Percentiles rank a stretch among this genome's conserved stretches.
Conservation (phyloP, 2,888 invertebrate species). For the Mantis religiosa region DNA sequence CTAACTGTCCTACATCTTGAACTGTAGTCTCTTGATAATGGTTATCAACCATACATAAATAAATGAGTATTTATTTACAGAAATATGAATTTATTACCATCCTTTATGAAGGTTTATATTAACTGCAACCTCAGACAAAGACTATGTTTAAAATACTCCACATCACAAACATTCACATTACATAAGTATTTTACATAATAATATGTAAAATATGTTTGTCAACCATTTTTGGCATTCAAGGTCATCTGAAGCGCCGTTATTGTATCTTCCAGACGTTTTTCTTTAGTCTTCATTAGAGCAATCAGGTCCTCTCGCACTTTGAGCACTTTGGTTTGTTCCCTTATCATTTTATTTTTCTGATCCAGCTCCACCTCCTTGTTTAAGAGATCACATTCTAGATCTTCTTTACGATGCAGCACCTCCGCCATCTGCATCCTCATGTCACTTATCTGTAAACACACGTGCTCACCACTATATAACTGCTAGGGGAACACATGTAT, state of each 20-base stretch:
- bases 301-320: conserved; percentile 60
- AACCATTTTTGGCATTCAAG: not conserved
- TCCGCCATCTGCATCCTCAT: conserved; percentile 48
- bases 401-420: conserved; percentile 48
- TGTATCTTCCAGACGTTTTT: not conserved
- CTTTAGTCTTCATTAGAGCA: conserved; percentile 41
- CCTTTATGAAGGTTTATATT: no score
- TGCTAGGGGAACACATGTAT: no score
- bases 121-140: no score
- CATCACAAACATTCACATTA: not conserved
- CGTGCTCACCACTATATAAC: not conserved
- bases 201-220: no score
- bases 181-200: not conserved
- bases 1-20: no score
- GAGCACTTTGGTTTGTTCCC: conserved; percentile 58
- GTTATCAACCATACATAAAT: no score
- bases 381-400: conserved; percentile 48
- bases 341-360: conserved; percentile 56
- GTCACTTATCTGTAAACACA: conserved; percentile 46
- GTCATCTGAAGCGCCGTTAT: not conserved
- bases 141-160: no score
- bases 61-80: no score
- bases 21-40: no score
- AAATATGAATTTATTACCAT: no score
- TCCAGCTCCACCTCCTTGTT: conserved; percentile 57